Evolutionary conservation across 2,113 vertebrate species (phyloP), one percentile per base, ranked within the genome.

Genomic region (Acinonyx jubatus): DNA sequence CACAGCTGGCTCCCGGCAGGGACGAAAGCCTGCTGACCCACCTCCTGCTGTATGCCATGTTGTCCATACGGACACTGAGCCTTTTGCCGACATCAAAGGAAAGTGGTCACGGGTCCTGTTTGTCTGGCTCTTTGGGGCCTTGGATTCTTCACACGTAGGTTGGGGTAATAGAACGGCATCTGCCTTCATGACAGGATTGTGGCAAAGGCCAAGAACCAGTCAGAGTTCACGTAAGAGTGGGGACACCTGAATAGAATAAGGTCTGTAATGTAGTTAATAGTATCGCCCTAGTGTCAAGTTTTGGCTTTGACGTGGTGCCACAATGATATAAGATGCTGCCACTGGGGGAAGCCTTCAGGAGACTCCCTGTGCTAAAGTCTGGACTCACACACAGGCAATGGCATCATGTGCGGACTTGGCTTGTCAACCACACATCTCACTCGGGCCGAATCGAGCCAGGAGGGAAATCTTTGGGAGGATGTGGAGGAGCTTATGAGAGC

Each of bases 351-450:
- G 36, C 8, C 4, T 14, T 5, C 25, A 4, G 7, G 19, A 33
- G 38, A 1, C 18, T 76, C 76, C 2, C 5, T 13, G 27, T 0
- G 16, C 55, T 2, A 5, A 18, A 31, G 66, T 23, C 27, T 16
- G 3, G 41, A 21, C 3, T 6, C 55, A 29, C 38, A 5, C 7
- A 11, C 4, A 14, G 63, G 36, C 36, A 4, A 1, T 1, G 1
- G 3, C 21, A 9, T 6, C 27, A 9, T 0, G 0, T 5, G 3
- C 9, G 31, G 7, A n/a, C 18, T 52, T 13, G 33, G 45, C 9
- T 27, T 25, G 16, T 61, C 61, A 45, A 16, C 9, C 10, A 4
- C 33, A 5, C 10, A 0, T 1, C 19, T 86, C 80, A 10, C 2
- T 78, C 76, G 5, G 21, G 65, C 4, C 3, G 19, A 66, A 25